Conservation (phyloP, 2,113 vertebrate genomes). For the Daboia siamensis region DNA sequence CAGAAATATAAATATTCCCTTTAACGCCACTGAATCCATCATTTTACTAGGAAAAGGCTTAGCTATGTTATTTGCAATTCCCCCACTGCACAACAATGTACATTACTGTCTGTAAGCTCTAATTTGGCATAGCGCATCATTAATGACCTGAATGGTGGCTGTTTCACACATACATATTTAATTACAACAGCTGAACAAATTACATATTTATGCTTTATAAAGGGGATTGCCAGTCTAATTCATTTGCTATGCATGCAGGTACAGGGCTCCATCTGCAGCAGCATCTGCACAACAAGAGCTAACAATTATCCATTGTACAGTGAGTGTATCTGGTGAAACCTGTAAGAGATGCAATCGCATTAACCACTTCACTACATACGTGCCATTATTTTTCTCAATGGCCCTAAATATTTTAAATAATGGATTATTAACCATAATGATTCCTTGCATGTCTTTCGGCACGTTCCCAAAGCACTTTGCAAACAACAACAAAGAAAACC, state of each 20-base stretch:
- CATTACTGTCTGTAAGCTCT: conserved; percentile 85
- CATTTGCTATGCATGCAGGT: conserved; percentile 96
- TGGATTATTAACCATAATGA: conserved; percentile 66
- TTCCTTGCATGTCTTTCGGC: conserved; percentile 65
- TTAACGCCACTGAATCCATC: conserved; percentile 74
- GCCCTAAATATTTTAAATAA: conserved; percentile 71
- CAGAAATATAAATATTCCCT: conserved; percentile 76
- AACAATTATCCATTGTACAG: conserved; percentile 83
- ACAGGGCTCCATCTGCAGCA: conserved; percentile 93
- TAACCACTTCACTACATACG: conserved; percentile 75
- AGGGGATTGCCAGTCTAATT: conserved; percentile 86
- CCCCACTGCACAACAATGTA: conserved; percentile 80
- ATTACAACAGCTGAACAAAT: conserved; percentile 99
- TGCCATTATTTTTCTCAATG: conserved; percentile 69
- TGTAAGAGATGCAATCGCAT: conserved; percentile 71
- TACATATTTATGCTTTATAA: conserved; percentile 99
- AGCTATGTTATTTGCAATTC: conserved; percentile 79
- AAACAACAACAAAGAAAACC: conserved; percentile 63
- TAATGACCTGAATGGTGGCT: conserved; percentile 94
- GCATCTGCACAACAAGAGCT: conserved; percentile 92
- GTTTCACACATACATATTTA: conserved; percentile 99
- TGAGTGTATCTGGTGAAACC: conserved; percentile 80
- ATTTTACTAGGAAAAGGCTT: conserved; percentile 72
- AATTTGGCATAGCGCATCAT: conserved; percentile 87
- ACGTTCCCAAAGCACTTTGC: conserved; percentile 61